Evolutionary conservation across 2,113 vertebrate genomes (phyloP).

Genomic region (Syrmaticus mikado): DNA sequence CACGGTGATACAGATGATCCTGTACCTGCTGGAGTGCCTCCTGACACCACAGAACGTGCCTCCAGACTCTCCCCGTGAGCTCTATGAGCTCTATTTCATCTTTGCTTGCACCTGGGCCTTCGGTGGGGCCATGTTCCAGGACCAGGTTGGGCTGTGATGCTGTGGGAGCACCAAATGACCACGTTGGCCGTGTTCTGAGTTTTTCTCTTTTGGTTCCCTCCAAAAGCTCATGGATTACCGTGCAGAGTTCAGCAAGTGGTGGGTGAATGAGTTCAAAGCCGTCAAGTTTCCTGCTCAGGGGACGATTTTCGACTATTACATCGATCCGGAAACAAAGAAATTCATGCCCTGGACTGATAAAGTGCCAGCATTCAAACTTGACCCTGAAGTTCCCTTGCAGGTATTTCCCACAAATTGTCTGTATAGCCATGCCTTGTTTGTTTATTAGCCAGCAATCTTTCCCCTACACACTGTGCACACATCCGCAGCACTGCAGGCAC

Average conservation of each 20-base stretch:
- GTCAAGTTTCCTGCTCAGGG: conserved; percentile 82
- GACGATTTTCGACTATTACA: conserved; percentile 82
- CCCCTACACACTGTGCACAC: no score
- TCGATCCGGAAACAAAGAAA: conserved; percentile 72
- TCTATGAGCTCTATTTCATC: conserved; percentile 82
- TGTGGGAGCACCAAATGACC: rapidly evolving
- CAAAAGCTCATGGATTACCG: conserved; percentile 79
- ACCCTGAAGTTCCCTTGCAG: conserved; percentile 77
- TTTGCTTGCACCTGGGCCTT: conserved; percentile 84
- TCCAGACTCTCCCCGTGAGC: conserved; percentile 76
- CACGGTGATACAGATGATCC: conserved; percentile 72
- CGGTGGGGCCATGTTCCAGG: conserved; percentile 80
- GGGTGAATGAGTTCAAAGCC: conserved; percentile 79
- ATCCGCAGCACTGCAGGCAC: background rate
- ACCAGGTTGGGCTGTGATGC: conserved; percentile 72
- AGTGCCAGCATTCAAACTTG: conserved; percentile 76
- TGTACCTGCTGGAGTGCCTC: conserved; percentile 81
- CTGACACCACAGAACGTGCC: conserved; percentile 72
- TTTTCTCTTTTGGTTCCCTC: background rate
- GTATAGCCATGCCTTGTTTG: background rate
- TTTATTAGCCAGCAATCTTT: background rate
- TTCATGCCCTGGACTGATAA: conserved; percentile 79
- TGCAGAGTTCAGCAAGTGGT: conserved; percentile 83
- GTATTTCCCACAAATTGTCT: conserved; percentile 6
- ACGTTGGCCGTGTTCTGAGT: rapidly evolving